phyloP scores from a whole-genome alignment of 2,888 invertebrate genomes.

The Endomychus coccineus region DNA sequence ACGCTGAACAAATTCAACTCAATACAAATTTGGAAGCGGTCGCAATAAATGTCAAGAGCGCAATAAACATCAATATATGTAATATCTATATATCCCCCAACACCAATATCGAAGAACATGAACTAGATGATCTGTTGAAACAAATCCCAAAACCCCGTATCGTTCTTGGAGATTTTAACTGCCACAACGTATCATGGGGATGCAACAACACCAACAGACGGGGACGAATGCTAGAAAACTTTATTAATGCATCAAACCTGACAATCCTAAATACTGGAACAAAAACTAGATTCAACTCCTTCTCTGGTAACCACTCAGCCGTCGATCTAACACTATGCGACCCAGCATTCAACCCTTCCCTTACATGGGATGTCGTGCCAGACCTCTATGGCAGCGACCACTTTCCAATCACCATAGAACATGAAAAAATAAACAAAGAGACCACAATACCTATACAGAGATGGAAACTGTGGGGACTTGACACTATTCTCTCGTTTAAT shows the following conservation, averaged over 20 bases:
- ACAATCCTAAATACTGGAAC: constrained; percentile 12
- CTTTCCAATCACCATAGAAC: constrained; percentile 5
- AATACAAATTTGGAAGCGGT: constrained; percentile 16
- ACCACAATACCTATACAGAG: constrained; percentile 3
- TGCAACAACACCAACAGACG: constrained; percentile 13
- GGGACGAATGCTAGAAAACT: constrained; percentile 20
- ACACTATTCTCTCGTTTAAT: constrained; percentile 2
- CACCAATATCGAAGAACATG: not conserved
- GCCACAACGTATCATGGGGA: constrained; percentile 13
- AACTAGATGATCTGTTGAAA: constrained; percentile 16
- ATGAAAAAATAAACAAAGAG: too few species aligned
- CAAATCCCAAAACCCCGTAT: constrained; percentile 25
- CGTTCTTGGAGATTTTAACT: constrained; percentile 25
- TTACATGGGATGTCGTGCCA: constrained; percentile 6
- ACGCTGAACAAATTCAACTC: constrained; percentile 13
- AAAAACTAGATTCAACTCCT: constrained; percentile 7
- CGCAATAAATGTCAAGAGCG: constrained; percentile 12
- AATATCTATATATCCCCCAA: constrained; percentile 16
- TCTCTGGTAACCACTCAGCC: constrained; percentile 7
- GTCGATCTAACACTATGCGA: constrained; percentile 11
- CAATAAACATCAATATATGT: constrained; percentile 17
- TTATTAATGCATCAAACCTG: constrained; percentile 15
- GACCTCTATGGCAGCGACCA: constrained; percentile 8
- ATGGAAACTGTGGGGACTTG: constrained; percentile 14
- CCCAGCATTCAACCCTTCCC: not conserved